These are phyloP conservation scores for Panagrolaimus sp. DNA, from an alignment of 1,140 invertebrate species.

Conservation along the genomic window DNA sequence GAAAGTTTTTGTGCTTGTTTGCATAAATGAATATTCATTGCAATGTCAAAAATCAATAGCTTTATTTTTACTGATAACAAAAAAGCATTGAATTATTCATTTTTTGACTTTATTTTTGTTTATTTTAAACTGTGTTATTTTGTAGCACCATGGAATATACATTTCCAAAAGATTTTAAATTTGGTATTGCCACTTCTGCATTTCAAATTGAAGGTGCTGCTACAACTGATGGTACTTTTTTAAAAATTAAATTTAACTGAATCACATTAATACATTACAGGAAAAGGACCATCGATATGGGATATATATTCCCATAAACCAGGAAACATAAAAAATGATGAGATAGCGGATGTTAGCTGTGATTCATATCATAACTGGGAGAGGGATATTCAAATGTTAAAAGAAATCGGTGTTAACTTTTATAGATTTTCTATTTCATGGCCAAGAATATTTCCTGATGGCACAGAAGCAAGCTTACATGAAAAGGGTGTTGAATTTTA, in stretches of 20 bases:
- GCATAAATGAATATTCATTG: no score
- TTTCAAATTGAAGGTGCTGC: not conserved
- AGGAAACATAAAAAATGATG: constrained; percentile 30
- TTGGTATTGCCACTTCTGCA: not conserved
- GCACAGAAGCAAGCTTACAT: constrained; percentile 63
- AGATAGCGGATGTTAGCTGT: constrained; percentile 31
- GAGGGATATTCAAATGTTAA: constrained; percentile 42
- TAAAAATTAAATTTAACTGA: not conserved
- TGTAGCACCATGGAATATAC: no score
- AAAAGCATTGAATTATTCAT: no score
- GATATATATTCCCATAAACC: constrained; percentile 27
- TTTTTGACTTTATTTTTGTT: no score
- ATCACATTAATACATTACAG: constrained; percentile 22
- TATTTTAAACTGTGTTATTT: no score
- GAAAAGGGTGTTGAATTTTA: constrained; percentile 67
- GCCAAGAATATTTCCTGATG: constrained; percentile 67
- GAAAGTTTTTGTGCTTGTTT: no score
- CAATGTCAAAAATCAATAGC: no score
- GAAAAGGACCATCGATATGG: constrained; percentile 42
- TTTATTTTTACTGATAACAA: no score
- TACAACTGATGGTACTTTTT: not conserved
- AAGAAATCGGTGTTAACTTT: constrained; percentile 42
- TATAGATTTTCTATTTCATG: constrained; percentile 72
- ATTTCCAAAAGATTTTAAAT: not conserved
- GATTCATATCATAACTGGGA: constrained; percentile 36